Percentiles rank a stretch among this genome's conserved stretches.
Evolutionary conservation across 1,140 invertebrate species (phyloP).

Genomic region (Caenorhabditis inopinata): DNA sequence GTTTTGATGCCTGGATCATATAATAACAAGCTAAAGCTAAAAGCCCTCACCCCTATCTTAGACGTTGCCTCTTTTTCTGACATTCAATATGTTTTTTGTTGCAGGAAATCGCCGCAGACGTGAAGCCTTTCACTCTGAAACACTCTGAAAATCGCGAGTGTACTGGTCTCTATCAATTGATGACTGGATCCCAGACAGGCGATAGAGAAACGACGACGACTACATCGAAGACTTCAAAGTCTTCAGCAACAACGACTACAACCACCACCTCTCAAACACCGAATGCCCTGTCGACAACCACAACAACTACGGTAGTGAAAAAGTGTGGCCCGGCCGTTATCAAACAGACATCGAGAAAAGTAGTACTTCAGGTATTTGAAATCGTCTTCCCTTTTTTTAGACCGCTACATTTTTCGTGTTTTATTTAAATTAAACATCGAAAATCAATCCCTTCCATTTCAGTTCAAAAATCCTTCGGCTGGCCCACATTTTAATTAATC

Average conservation of each 20-base stretch:
- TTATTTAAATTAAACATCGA: no score
- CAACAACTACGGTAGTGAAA: neutral
- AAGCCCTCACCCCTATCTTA: no score
- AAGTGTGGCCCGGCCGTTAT: neutral
- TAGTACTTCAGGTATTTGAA: neutral
- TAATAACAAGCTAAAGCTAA: no score
- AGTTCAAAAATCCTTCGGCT: neutral
- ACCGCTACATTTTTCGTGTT: no score
- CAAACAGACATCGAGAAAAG: conserved; percentile 6
- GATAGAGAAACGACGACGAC: no score
- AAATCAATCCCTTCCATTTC: no score
- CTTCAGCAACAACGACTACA: neutral
- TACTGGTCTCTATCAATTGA: neutral
- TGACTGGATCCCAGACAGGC: neutral
- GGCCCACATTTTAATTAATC: no score
- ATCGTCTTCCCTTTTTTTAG: no score
- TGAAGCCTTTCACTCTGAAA: neutral
- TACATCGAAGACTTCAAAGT: no score
- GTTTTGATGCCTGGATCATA: neutral
- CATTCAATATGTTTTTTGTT: neutral
- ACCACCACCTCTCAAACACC: neutral
- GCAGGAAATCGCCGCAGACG: neutral
- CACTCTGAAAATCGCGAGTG: neutral
- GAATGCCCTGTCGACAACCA: neutral
- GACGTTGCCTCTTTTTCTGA: no score